Base-by-base conservation (phyloP, 35 echinoderm and acorn worm species). In the Patiria miniata region DNA sequence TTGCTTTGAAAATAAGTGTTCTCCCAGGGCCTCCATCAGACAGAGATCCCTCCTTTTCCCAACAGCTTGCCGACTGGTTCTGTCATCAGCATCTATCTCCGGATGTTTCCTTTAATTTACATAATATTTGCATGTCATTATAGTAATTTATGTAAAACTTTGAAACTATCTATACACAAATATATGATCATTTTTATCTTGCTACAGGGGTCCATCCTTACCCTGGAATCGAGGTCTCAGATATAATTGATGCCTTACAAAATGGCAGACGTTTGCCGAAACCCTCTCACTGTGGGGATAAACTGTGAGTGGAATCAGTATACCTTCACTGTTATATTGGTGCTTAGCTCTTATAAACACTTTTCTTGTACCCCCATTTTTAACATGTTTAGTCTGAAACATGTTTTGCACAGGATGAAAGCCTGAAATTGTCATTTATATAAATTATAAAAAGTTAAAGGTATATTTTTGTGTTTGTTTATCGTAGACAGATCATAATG, bases 231-330 rank as follows among this genome's bases (percentile, higher is more conserved):
- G 26, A 73, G 26, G 65, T 73, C 65, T 26, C 26, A 32, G 34
- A 73, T 7, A 10, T 73, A 18, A 73, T 73, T 34, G 26, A 34
- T 14, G 65, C 65, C 29, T 7, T 73, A 23, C 19, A 73, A 34
- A 8, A 36, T 30, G 65, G 65, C 8, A 26, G 23, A 14, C 65
- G 65, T 34, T 34, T 73, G 15, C 65, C 65, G 14, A 73, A 73
- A 73, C 65, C 65, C 26, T 36, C 65, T 36, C 26, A 73, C 26
- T 73, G 65, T 34, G 34, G 65, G 21, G 65, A 30, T 9, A 30
- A 73, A 73, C 65, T 73, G 65, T 73, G 34, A 73, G 65, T 73
- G n/a, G n/a, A n/a, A n/a, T n/a, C n/a, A n/a, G n/a, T n/a, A n/a
- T n/a, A n/a, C n/a, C n/a, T n/a, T n/a, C n/a, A n/a, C n/a, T n/a